Percentiles rank a stretch among this genome's conserved stretches.
phyloP scores from a whole-genome alignment of 2,797 vertebrate species.

The Mallotus villosus region DNA sequence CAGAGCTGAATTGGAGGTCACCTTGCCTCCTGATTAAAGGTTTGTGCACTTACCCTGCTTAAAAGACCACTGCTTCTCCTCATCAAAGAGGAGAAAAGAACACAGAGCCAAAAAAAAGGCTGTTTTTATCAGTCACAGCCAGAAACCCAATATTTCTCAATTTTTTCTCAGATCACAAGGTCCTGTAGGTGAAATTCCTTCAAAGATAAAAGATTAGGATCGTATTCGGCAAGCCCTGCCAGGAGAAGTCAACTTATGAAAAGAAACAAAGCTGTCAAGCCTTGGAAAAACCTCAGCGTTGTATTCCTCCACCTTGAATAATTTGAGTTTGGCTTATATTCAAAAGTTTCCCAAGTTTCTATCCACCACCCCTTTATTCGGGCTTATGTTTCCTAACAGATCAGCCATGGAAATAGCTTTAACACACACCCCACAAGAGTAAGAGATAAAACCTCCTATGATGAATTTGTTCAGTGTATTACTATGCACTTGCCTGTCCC shows the following conservation, averaged over 20 bases:
- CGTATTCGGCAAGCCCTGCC: conserved; percentile 59
- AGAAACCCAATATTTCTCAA: conserved; percentile 59
- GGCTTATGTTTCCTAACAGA: not conserved
- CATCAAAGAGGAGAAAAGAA: conserved; percentile 54
- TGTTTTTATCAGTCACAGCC: conserved; percentile 67
- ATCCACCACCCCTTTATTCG: no score
- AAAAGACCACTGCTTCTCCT: conserved; percentile 53
- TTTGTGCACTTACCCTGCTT: conserved; percentile 64
- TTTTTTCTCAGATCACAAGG: conserved; percentile 60
- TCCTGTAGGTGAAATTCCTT: conserved; percentile 70
- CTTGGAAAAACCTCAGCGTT: conserved; percentile 40
- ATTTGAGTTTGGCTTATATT: not conserved
- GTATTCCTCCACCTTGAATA: conserved; percentile 1
- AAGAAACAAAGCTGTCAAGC: conserved; percentile 61
- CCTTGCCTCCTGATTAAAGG: conserved; percentile 71
- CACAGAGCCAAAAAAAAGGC: conserved; percentile 17
- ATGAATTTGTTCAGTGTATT: not conserved
- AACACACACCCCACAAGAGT: not conserved
- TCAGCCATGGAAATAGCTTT: conserved; percentile 36
- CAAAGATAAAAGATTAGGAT: conserved; percentile 71
- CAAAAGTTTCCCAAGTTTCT: no score
- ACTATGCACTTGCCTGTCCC: not conserved
- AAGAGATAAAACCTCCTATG: not conserved
- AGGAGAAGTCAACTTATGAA: conserved; percentile 50
- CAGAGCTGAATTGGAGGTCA: conserved; percentile 58